phyloP scores from a whole-genome alignment of 2,888 invertebrate species.

The Platypus cylindrus region DNA sequence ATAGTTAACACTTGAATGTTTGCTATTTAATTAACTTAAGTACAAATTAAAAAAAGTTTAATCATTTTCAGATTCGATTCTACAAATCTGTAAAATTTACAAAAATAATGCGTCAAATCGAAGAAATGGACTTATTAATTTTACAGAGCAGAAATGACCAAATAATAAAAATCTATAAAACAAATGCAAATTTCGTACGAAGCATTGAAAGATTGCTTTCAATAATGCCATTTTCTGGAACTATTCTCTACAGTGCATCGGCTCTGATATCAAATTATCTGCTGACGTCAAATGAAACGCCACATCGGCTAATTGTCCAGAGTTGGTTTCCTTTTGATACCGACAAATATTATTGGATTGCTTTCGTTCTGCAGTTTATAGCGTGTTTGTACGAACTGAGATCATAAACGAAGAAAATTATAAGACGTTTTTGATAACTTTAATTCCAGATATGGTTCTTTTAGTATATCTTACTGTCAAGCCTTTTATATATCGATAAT shows the following conservation, averaged over 20 bases:
- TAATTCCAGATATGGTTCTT: conserved; percentile 2
- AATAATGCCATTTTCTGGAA: not conserved
- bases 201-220: conserved; percentile 1
- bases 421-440: conserved; percentile 6
- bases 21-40: too few species aligned
- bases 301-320: conserved; percentile 10
- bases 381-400: conserved; percentile 9
- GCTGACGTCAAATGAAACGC: too few species aligned
- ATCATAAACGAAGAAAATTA: too few species aligned
- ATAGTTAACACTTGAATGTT: too few species aligned
- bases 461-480: not conserved
- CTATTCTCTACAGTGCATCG: not conserved
- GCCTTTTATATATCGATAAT: conserved; percentile 2
- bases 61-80: not conserved
- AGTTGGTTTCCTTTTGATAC: conserved; percentile 17
- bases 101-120: conserved; percentile 1
- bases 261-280: conserved; percentile 1
- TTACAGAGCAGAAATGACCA: not conserved
- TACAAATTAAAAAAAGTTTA: too few species aligned
- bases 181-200: not conserved
- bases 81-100: conserved; percentile 2
- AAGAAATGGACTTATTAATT: conserved; percentile 3
- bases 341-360: conserved; percentile 11
- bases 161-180: conserved; percentile 2
- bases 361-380: conserved; percentile 11